Evolutionary conservation across 92 coral and sea anemone genomes (phyloP).

Genomic region (Parazoanthus atlanticus): DNA sequence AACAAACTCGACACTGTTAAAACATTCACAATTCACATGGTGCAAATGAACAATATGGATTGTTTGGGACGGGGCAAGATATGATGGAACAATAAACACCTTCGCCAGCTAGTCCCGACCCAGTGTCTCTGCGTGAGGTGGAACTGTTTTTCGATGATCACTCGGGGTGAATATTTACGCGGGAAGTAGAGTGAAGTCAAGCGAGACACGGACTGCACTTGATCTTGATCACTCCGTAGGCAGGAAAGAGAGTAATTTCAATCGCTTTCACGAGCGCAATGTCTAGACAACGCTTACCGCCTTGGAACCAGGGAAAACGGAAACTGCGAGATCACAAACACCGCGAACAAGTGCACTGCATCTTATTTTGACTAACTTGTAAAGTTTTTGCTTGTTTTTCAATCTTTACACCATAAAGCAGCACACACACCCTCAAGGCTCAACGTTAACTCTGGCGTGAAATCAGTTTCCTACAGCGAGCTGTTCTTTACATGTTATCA

Average conservation of each 20-base stretch:
- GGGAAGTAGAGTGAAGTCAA: neutral
- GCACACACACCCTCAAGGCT: neutral
- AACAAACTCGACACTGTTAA: constrained; percentile 30
- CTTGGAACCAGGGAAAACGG: neutral
- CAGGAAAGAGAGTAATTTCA: neutral
- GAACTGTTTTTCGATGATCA: neutral
- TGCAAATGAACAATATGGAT: constrained; percentile 29
- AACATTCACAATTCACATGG: neutral
- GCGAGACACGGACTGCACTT: neutral
- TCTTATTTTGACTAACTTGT: neutral
- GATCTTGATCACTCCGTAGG: neutral
- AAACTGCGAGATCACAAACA: neutral
- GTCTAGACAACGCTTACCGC: constrained; percentile 27
- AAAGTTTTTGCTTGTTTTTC: neutral
- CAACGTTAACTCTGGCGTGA: neutral
- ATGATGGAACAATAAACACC: neutral
- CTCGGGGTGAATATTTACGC: neutral
- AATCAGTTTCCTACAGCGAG: neutral
- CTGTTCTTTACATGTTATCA: neutral
- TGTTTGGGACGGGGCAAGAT: constrained; percentile 31
- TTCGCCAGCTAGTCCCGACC: neutral
- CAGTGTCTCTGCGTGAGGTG: constrained; percentile 8
- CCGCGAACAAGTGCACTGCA: neutral
- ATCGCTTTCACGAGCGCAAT: neutral
- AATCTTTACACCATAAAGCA: neutral